Evolutionary conservation across 2,797 vertebrate species (phyloP).

Genomic region (Leptoclinus maculatus): DNA sequence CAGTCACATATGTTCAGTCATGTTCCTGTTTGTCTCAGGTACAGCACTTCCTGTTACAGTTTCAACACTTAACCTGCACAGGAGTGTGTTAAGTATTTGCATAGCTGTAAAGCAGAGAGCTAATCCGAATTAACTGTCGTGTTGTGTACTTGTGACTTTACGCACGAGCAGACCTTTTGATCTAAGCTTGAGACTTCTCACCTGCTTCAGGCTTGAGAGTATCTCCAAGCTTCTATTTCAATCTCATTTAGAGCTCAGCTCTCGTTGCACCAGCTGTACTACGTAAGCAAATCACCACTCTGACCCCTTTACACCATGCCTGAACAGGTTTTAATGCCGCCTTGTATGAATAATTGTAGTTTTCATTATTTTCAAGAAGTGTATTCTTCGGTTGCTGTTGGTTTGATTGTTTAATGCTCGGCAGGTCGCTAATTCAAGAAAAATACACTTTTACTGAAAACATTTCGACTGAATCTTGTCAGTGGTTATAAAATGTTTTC

Average conservation of each 20-base stretch:
- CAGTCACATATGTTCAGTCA: conserved; percentile 31
- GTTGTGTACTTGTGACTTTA: conserved; percentile 54
- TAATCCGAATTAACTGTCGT: conserved; percentile 67
- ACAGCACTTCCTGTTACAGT: conserved; percentile 55
- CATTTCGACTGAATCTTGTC: not conserved
- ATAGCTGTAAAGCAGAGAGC: conserved; percentile 41
- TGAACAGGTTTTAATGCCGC: not conserved
- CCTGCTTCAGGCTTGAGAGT: conserved; percentile 34
- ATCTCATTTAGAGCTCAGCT: conserved; percentile 73
- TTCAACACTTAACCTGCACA: conserved; percentile 25
- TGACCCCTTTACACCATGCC: not conserved
- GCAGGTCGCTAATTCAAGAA: not conserved
- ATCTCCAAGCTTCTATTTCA: conserved; percentile 47
- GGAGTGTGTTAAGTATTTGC: conserved; percentile 62
- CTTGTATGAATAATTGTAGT: not conserved
- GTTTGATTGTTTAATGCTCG: not conserved
- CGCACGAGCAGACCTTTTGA: conserved; percentile 43
- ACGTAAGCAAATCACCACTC: conserved; percentile 23
- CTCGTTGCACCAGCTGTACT: conserved; percentile 37
- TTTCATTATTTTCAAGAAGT: not conserved
- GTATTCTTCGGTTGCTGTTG: not conserved
- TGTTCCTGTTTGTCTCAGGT: conserved; percentile 37
- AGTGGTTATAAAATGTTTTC: not conserved
- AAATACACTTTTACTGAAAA: not conserved
- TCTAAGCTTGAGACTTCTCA: conserved; percentile 59